Evolutionary conservation across 2,888 invertebrate genomes (phyloP).

Genomic region (Drosophila mayaguana): DNA sequence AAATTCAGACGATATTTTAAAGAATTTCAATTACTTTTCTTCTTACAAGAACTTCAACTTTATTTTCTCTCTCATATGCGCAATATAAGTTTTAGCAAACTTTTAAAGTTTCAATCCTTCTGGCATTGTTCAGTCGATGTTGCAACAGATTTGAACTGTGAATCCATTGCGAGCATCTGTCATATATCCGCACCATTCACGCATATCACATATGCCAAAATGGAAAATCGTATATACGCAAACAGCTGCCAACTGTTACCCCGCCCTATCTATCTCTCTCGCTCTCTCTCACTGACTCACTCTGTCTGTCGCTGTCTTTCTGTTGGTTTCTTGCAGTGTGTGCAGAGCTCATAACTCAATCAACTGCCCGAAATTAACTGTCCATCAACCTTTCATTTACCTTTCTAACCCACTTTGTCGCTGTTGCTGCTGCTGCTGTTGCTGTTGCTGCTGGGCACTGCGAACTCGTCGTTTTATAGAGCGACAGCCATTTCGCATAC

Average conservation of each 20-base stretch:
- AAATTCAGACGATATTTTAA: no score
- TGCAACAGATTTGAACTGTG: neutral
- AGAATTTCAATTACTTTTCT: no score
- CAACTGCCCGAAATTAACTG: conserved; percentile 72
- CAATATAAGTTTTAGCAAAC: neutral
- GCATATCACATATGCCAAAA: conserved; percentile 26
- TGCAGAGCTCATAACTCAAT: conserved; percentile 59
- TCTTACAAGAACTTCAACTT: no score
- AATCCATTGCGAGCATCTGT: conserved; percentile 26
- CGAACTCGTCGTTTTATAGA: conserved; percentile 47
- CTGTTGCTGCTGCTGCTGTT: neutral
- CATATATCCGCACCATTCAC: neutral
- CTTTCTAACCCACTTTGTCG: conserved; percentile 51
- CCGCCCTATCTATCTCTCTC: accelerated
- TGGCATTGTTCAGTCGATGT: neutral
- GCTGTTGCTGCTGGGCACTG: conserved; percentile 21
- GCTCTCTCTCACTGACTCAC: neutral
- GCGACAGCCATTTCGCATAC: conserved; percentile 46
- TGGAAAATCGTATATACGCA: conserved; percentile 41
- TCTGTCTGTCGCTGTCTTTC: neutral
- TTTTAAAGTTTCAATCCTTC: neutral
- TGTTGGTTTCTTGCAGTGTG: conserved; percentile 7
- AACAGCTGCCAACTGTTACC: conserved; percentile 17
- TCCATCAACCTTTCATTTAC: conserved; percentile 76
- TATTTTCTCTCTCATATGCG: neutral